Conservation (phyloP, 2,113 vertebrate genomes). For the Poicephalus meyeri region DNA sequence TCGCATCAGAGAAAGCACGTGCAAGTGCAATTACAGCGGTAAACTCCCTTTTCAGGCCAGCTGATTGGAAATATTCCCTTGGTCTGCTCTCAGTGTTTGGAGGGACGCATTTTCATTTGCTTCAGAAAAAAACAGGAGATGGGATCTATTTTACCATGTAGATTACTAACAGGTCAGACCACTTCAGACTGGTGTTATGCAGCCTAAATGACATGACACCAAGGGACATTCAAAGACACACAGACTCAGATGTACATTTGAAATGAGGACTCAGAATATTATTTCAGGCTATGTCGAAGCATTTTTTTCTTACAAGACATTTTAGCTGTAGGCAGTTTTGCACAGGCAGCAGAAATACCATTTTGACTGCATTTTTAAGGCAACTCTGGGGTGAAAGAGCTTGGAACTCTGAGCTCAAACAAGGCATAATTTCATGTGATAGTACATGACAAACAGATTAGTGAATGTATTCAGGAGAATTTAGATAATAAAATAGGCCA, state of each 20-base stretch:
- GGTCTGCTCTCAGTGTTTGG: rapidly evolving
- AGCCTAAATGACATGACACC: not conserved
- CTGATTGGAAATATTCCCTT: not conserved
- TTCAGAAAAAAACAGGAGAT: not conserved
- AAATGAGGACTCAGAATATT: not conserved
- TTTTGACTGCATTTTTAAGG: not conserved
- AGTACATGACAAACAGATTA: not conserved
- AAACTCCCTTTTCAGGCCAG: not conserved
- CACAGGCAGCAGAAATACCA: not conserved
- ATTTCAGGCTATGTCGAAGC: not conserved
- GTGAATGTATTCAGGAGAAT: not conserved
- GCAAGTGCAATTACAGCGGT: not conserved
- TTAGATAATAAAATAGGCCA: not conserved
- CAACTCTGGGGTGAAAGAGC: not conserved
- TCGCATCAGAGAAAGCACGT: not conserved
- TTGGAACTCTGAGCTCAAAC: conserved; percentile 14
- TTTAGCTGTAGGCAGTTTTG: not conserved
- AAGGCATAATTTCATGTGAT: conserved; percentile 2
- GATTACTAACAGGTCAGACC: not conserved
- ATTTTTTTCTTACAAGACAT: not conserved
- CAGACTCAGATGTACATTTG: not conserved
- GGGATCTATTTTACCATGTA: not conserved
- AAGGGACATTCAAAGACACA: not conserved
- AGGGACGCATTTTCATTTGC: not conserved
- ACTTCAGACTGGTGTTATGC: not conserved